Conservation (phyloP, 2,797 vertebrate species). For the Siniperca undulata region DNA sequence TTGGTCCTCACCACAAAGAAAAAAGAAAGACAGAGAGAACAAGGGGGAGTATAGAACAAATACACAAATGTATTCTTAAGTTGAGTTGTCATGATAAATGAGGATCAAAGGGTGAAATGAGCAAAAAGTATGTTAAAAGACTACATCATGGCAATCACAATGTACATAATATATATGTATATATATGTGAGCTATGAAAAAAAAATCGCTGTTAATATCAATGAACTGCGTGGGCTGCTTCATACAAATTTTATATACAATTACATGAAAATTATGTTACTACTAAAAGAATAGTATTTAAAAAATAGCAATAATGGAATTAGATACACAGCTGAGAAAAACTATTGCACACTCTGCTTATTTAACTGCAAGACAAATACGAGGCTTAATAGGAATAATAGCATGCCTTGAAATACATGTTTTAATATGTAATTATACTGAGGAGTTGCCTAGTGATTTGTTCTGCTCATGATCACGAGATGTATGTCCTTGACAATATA, state of each 20-base stretch:
- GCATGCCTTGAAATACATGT: slow-evolving; percentile 24
- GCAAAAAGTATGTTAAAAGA: slow-evolving; percentile 49
- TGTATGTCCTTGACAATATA: not conserved
- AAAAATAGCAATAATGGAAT: not conserved
- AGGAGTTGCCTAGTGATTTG: not conserved
- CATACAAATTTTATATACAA: slow-evolving; percentile 2
- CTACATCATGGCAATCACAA: slow-evolving; percentile 33
- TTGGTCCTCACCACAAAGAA: slow-evolving; percentile 72
- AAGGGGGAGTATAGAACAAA: slow-evolving; percentile 65
- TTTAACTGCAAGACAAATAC: slow-evolving; percentile 21
- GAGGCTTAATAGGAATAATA: slow-evolving; percentile 26
- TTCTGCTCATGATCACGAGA: slow-evolving; percentile 1
- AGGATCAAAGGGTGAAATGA: slow-evolving; percentile 57
- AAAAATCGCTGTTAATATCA: slow-evolving; percentile 15
- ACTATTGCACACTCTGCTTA: not conserved
- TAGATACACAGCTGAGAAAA: not conserved
- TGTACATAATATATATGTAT: slow-evolving; percentile 21
- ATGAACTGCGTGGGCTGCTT: slow-evolving; percentile 10
- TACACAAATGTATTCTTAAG: slow-evolving; percentile 62
- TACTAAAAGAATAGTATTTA: not conserved
- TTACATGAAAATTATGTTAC: not conserved
- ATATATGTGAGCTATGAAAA: slow-evolving; percentile 15
- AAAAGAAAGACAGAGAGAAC: slow-evolving; percentile 54
- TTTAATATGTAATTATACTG: slow-evolving; percentile 34
- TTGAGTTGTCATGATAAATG: slow-evolving; percentile 57